Conservation (phyloP, 1,140 invertebrate genomes). For the Neelides sp. region DNA sequence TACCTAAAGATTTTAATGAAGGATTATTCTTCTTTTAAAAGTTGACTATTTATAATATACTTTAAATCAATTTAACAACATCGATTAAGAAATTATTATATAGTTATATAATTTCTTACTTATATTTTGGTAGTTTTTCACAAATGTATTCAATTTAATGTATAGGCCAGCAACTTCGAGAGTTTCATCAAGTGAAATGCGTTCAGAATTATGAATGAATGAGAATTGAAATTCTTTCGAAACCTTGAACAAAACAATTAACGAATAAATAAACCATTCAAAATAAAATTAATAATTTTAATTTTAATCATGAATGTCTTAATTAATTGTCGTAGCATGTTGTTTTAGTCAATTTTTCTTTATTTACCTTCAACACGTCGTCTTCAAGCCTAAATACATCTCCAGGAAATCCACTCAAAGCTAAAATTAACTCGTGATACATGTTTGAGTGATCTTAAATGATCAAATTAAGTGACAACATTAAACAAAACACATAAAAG, state of each 20-base stretch:
- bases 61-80: background rate
- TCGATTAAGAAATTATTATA: background rate
- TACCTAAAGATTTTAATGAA: background rate
- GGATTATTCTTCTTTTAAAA: background rate
- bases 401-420: slow-evolving; percentile 21
- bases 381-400: slow-evolving; percentile 22
- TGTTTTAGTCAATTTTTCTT: background rate
- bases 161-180: slow-evolving; percentile 23
- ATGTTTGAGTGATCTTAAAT: too few species aligned
- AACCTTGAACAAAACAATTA: slow-evolving; percentile 1
- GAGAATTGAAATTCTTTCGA: slow-evolving; percentile 15
- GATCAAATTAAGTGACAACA: too few species aligned
- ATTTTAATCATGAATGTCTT: slow-evolving; percentile 1
- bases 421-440: slow-evolving; percentile 28
- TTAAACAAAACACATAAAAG: too few species aligned
- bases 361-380: slow-evolving; percentile 6
- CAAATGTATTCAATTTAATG: slow-evolving; percentile 16
- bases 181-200: slow-evolving; percentile 13
- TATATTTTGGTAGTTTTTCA: slow-evolving; percentile 5
- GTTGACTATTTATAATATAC: background rate
- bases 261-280: background rate
- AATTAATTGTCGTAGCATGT: background rate
- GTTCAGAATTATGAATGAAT: slow-evolving; percentile 24
- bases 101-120: slow-evolving; percentile 12
- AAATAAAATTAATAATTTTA: background rate